Conservation (phyloP, 2,113 vertebrate species). For the Myodes glareolus region DNA sequence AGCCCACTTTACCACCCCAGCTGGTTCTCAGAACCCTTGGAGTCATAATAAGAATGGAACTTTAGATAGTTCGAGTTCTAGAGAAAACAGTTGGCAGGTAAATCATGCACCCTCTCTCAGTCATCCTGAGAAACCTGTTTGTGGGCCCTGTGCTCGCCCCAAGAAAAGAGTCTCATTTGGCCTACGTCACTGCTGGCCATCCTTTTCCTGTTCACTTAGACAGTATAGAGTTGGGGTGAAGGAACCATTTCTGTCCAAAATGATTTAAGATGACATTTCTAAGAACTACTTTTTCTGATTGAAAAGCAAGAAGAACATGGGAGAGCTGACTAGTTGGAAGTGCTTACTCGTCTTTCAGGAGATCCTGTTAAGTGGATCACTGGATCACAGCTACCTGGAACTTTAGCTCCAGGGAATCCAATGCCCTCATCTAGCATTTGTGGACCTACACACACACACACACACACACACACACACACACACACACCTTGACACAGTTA, state of each 20-base stretch:
- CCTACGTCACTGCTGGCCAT: background rate
- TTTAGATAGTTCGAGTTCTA: background rate
- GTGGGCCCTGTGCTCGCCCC: background rate
- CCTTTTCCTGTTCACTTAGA: background rate
- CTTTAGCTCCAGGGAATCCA: no score
- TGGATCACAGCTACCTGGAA: background rate
- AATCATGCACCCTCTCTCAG: background rate
- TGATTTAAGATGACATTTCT: slow-evolving; percentile 4
- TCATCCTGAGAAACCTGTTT: background rate
- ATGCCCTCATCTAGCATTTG: background rate
- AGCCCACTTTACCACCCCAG: background rate
- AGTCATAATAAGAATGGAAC: background rate
- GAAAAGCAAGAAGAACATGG: background rate
- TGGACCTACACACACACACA: background rate
- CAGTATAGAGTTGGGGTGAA: background rate
- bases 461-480: background rate
- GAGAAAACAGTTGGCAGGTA: background rate
- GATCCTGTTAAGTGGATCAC: no score
- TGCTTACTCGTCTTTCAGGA: background rate
- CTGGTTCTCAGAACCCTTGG: background rate
- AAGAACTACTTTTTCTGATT: background rate
- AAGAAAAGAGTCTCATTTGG: background rate
- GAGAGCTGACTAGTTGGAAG: background rate
- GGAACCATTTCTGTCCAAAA: background rate
- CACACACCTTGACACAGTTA: background rate